Conservation (phyloP, 2,888 invertebrate species). For the Hermodice carunculata region DNA sequence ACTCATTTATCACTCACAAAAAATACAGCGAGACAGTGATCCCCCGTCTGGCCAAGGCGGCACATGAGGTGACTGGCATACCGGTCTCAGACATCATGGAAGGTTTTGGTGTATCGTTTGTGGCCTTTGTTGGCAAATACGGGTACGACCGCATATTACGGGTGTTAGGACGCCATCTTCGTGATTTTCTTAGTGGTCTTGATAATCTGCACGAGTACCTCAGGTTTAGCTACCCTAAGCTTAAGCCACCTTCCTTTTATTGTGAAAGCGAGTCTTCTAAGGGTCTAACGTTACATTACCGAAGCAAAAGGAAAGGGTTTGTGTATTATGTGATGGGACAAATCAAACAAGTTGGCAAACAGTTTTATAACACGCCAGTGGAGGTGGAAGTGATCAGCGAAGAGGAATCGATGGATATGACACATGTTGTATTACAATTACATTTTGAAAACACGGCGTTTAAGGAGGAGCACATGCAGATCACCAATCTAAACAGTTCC, state of each 20-base stretch:
- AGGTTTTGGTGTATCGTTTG: constrained; percentile 94
- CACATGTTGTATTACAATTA: constrained; percentile 93
- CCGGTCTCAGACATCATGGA: constrained; percentile 92
- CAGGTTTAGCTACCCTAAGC: constrained; percentile 92
- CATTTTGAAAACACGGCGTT: constrained; percentile 90
- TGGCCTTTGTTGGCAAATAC: constrained; percentile 92
- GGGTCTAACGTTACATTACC: constrained; percentile 87
- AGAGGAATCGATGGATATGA: constrained; percentile 88
- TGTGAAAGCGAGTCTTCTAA: constrained; percentile 92
- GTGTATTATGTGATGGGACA: constrained; percentile 98
- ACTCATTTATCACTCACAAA: constrained; percentile 73
- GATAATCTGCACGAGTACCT: constrained; percentile 98
- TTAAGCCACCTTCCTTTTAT: constrained; percentile 94
- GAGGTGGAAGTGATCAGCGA: constrained; percentile 89
- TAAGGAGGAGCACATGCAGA: too few species aligned
- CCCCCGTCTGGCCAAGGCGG: constrained; percentile 78
- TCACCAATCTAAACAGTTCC: too few species aligned
- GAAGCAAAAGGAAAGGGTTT: constrained; percentile 91
- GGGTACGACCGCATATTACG: constrained; percentile 82
- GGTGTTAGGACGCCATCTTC: constrained; percentile 85
- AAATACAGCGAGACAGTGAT: constrained; percentile 91
- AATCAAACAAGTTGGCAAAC: constrained; percentile 81
- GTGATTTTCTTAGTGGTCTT: constrained; percentile 93
- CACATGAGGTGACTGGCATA: constrained; percentile 73
- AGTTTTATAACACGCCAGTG: constrained; percentile 95